phyloP scores from a whole-genome alignment of 2,113 vertebrate species.

The Mus pahari region DNA sequence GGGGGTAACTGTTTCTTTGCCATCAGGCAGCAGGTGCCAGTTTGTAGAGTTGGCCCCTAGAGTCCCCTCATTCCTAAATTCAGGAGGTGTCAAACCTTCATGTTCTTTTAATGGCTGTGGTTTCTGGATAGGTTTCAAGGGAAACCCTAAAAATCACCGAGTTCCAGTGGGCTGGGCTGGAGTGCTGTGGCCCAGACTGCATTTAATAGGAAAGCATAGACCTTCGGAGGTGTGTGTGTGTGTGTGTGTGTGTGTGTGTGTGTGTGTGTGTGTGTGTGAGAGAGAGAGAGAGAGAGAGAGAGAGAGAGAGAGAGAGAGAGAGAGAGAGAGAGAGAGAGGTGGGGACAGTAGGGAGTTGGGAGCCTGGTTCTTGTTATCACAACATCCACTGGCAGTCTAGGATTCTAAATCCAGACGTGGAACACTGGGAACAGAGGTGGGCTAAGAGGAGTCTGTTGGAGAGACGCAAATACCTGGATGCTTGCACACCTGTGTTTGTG shows the following conservation, averaged over 20 bases:
- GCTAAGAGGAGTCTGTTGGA: slow-evolving; percentile 12
- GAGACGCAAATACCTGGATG: slow-evolving; percentile 39
- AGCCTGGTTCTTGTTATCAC: slow-evolving; percentile 62
- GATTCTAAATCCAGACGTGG: slow-evolving; percentile 13
- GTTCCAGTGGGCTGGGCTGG: slow-evolving; percentile 55
- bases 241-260: too few relatives aligned
- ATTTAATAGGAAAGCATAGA: slow-evolving; percentile 25
- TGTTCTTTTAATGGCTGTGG: slow-evolving; percentile 83
- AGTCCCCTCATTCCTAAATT: slow-evolving; percentile 81
- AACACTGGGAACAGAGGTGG: slow-evolving; percentile 39
- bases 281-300: too few relatives aligned
- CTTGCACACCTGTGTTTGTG: slow-evolving; percentile 65
- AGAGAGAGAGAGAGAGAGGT: not conserved
- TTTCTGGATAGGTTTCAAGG: slow-evolving; percentile 83
- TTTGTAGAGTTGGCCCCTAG: slow-evolving; percentile 71
- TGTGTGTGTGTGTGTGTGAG: too few relatives aligned
- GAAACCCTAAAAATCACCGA: slow-evolving; percentile 78
- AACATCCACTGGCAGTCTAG: not conserved
- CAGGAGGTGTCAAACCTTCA: slow-evolving; percentile 82
- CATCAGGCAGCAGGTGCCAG: slow-evolving; percentile 76
- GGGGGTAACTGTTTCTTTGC: slow-evolving; percentile 50
- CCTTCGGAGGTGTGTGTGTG: too few relatives aligned
- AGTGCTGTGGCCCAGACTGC: slow-evolving; percentile 40
- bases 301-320: too few relatives aligned
- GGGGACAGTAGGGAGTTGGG: not conserved